Percentiles rank a stretch among this genome's conserved stretches.
These are phyloP conservation scores for Yponomeuta plumbellus DNA, from an alignment of 2,888 invertebrate species.

Conservation along the genomic window DNA sequence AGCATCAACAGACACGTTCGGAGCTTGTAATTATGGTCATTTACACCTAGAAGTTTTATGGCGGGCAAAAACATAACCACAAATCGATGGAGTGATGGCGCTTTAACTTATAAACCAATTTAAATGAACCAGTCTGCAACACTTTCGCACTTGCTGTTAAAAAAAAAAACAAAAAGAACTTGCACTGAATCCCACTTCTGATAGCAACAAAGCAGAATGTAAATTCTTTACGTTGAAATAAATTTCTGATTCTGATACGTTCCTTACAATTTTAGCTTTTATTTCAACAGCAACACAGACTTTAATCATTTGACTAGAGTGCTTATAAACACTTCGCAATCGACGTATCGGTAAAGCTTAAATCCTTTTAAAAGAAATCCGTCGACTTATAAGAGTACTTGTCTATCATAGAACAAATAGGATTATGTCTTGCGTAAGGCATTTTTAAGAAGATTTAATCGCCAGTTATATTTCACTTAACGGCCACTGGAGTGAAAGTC, in stretches of 20 bases:
- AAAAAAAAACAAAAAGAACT: neutral
- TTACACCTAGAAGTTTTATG: constrained; percentile 14
- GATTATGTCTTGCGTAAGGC: constrained; percentile 32
- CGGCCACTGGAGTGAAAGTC: constrained; percentile 8
- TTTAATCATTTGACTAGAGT: constrained; percentile 36
- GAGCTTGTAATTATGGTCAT: neutral
- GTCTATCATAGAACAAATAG: constrained; percentile 26
- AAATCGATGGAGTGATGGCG: constrained; percentile 25
- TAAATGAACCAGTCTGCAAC: constrained; percentile 3
- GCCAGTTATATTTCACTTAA: constrained; percentile 14
- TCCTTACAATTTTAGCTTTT: too few relatives aligned
- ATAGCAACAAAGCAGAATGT: too few relatives aligned
- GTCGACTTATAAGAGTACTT: constrained; percentile 38
- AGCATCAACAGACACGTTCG: too few relatives aligned
- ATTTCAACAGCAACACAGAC: too few relatives aligned
- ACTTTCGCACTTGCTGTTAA: constrained; percentile 18
- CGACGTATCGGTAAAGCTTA: constrained; percentile 3
- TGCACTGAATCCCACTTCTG: constrained; percentile 25
- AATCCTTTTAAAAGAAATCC: constrained; percentile 29
- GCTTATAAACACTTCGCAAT: constrained; percentile 31
- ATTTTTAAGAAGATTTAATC: constrained; percentile 12
- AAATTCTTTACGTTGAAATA: too few relatives aligned
- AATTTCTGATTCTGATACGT: too few relatives aligned
- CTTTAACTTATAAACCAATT: constrained; percentile 24
- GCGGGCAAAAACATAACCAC: constrained; percentile 11